These are phyloP conservation scores for Enteromius afrohamiltoni DNA, from an alignment of 2,797 vertebrate species.

Conservation along the genomic window DNA sequence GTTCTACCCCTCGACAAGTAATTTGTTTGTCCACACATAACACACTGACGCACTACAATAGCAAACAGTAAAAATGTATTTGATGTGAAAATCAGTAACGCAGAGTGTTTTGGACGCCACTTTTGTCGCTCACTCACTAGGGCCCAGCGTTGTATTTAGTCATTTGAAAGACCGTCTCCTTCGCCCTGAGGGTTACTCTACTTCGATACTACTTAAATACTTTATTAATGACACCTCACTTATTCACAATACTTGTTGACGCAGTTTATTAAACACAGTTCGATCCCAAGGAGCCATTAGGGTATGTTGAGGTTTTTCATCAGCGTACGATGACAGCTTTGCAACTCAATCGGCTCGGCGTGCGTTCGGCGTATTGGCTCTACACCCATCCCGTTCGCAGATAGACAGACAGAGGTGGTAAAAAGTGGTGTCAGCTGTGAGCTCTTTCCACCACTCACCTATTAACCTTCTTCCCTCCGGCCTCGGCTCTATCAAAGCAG, in stretches of 20 bases:
- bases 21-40: background rate
- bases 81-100: background rate
- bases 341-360: conserved; percentile 51
- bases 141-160: background rate
- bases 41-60: background rate
- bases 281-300: conserved; percentile 14
- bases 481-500: conserved; percentile 71
- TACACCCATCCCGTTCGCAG: conserved; percentile 44
- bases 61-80: background rate
- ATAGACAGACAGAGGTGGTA: conserved; percentile 59
- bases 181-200: conserved; percentile 7
- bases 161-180: background rate
- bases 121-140: background rate
- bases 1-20: no score
- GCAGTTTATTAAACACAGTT: conserved; percentile 37
- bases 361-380: conserved; percentile 40
- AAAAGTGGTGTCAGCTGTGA: conserved; percentile 70
- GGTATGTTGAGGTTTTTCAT: conserved; percentile 40
- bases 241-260: conserved; percentile 43
- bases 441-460: conserved; percentile 70
- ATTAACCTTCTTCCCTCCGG: conserved; percentile 70
- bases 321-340: conserved; percentile 57
- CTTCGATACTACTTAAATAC: background rate
- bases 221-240: conserved; percentile 34
- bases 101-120: background rate